These are phyloP conservation scores for Ctenochaetus hawaiiensis DNA, from an alignment of 2,797 vertebrate species.

Conservation along the genomic window DNA sequence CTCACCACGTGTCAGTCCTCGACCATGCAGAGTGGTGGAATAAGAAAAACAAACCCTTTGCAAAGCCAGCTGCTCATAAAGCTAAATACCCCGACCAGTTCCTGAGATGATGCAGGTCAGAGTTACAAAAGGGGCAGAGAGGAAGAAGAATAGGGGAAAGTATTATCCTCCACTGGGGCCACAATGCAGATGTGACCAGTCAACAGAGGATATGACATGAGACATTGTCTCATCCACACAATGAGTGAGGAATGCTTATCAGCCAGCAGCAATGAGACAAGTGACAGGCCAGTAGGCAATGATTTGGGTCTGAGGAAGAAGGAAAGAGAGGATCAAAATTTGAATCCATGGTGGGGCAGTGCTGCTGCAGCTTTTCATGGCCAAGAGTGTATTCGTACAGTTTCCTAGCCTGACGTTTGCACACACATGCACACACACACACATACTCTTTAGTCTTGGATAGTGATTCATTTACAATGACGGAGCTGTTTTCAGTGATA, in stretches of 20 bases:
- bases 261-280: conserved; percentile 39
- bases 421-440: conserved; percentile 23
- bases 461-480: conserved; percentile 82
- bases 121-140: conserved; percentile 40
- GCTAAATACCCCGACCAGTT: conserved; percentile 50
- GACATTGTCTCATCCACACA: conserved; percentile 56
- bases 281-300: conserved; percentile 32
- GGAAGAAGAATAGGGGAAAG: conserved; percentile 54
- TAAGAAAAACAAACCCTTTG: conserved; percentile 70
- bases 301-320: conserved; percentile 23
- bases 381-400: conserved; percentile 52
- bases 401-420: conserved; percentile 49
- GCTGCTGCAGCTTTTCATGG: conserved; percentile 43
- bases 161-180: conserved; percentile 41
- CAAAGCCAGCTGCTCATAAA: conserved; percentile 65
- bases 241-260: conserved; percentile 61
- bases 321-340: conserved; percentile 12
- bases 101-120: conserved; percentile 56
- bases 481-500: conserved; percentile 82
- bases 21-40: conserved; percentile 48
- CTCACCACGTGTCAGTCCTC: conserved; percentile 76
- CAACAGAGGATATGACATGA: conserved; percentile 63
- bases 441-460: conserved; percentile 54
- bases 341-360: conserved; percentile 19
- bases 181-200: conserved; percentile 67